phyloP scores from a whole-genome alignment of 2,113 vertebrate genomes.

The Rhodinocichla rosea region DNA sequence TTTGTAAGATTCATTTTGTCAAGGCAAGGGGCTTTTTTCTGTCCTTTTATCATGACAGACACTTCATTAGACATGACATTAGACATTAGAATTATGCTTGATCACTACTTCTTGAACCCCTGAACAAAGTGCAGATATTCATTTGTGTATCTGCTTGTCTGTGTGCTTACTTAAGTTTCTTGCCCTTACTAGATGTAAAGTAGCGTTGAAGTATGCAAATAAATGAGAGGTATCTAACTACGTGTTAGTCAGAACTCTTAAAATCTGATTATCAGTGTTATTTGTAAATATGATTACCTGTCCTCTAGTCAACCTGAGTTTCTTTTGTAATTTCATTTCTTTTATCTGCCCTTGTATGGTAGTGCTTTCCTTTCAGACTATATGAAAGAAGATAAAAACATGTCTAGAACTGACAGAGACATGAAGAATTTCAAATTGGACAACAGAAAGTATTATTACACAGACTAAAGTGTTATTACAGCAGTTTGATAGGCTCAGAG shows the following conservation, averaged over 20 bases:
- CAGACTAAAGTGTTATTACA: not conserved
- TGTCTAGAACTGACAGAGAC: not conserved
- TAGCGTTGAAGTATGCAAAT: constrained; percentile 24
- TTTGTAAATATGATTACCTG: not conserved
- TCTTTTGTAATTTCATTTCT: not conserved
- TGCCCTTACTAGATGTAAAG: not conserved
- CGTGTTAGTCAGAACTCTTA: not conserved
- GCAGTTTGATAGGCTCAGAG: not conserved
- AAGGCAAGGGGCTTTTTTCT: not conserved
- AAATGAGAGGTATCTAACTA: not conserved
- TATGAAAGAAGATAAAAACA: not conserved
- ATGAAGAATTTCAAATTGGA: not conserved
- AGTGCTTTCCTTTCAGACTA: not conserved
- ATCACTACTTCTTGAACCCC: not conserved
- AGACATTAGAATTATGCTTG: not conserved
- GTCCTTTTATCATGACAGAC: not conserved
- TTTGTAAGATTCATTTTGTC: not conserved
- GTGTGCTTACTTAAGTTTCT: not conserved
- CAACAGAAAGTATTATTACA: not conserved
- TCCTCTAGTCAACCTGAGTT: not conserved
- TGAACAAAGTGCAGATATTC: not conserved
- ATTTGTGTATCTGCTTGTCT: not conserved
- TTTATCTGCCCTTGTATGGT: not conserved
- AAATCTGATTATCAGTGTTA: not conserved
- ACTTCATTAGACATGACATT: not conserved